Conservation (phyloP, 2,888 invertebrate species). For the Euzophera pinguis region DNA sequence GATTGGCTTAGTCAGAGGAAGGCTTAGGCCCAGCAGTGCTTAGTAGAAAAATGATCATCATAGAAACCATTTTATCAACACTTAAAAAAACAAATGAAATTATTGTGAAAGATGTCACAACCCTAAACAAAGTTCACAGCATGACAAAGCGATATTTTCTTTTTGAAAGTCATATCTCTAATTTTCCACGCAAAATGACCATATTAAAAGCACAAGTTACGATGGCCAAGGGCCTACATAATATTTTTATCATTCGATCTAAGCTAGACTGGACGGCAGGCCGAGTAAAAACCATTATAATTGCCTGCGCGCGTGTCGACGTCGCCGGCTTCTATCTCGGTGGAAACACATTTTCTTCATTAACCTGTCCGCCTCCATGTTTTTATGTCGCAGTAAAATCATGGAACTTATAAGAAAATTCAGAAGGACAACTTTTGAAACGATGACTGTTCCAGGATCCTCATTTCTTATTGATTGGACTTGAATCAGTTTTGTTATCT, state of each 20-base stretch:
- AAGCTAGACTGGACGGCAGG: conserved; percentile 26
- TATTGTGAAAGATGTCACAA: too few species aligned
- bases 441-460: too few species aligned
- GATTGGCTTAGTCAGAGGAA: too few species aligned
- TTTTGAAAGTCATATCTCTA: not conserved
- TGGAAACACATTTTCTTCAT: conserved; percentile 66
- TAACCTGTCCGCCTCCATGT: conserved; percentile 67
- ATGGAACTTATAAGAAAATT: not conserved
- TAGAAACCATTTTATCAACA: too few species aligned
- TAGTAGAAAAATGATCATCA: too few species aligned
- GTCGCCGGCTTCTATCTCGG: conserved; percentile 50
- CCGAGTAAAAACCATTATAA: conserved; percentile 37
- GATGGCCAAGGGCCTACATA: conserved; percentile 17
- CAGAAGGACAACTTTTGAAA: not conserved
- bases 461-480: too few species aligned
- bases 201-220: conserved; percentile 5
- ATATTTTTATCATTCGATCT: conserved; percentile 25
- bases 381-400: conserved; percentile 44
- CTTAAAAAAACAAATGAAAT: too few species aligned
- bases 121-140: too few species aligned
- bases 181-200: not conserved
- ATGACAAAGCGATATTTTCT: not conserved
- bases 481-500: too few species aligned
- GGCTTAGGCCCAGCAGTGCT: too few species aligned
- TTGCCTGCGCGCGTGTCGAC: conserved; percentile 56